These are phyloP conservation scores for Cyanoderma ruficeps DNA, from an alignment of 2,113 vertebrate species.

Conservation along the genomic window DNA sequence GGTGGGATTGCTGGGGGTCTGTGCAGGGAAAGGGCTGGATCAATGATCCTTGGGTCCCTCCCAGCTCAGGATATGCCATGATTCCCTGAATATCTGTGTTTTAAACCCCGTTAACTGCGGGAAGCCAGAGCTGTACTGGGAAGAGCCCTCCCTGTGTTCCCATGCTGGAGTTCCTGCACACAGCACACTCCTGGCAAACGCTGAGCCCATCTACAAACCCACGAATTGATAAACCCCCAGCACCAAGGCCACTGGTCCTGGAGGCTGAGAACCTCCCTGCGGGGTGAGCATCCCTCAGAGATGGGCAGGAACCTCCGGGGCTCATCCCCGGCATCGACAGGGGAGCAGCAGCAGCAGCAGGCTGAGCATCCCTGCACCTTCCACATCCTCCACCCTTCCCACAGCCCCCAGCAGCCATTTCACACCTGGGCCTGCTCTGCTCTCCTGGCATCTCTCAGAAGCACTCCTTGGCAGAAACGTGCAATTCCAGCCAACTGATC, in stretches of 20 bases:
- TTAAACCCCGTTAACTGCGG: not conserved
- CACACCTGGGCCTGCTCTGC: not conserved
- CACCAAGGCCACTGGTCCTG: rapidly evolving
- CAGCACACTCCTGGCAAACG: rapidly evolving
- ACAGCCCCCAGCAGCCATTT: not conserved
- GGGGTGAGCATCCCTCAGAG: not conserved
- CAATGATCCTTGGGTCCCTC: rapidly evolving
- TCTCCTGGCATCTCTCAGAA: not conserved
- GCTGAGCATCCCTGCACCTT: not conserved
- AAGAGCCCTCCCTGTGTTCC: rapidly evolving
- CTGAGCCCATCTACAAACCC: not conserved
- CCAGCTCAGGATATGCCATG: not conserved
- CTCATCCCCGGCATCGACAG: rapidly evolving
- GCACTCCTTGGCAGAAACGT: not conserved
- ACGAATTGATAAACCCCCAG: rapidly evolving
- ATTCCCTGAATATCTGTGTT: rapidly evolving
- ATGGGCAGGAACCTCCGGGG: rapidly evolving
- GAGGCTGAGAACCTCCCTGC: rapidly evolving
- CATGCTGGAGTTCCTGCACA: rapidly evolving
- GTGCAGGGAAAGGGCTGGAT: not conserved
- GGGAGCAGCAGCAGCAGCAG: not conserved
- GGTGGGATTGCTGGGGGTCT: not conserved
- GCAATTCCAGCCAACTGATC: not conserved
- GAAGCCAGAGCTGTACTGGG: rapidly evolving
- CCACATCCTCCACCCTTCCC: not conserved